Percentiles rank a stretch among this genome's conserved stretches.
Conservation (phyloP, 2,113 vertebrate species). For the Hoplias malabaricus region DNA sequence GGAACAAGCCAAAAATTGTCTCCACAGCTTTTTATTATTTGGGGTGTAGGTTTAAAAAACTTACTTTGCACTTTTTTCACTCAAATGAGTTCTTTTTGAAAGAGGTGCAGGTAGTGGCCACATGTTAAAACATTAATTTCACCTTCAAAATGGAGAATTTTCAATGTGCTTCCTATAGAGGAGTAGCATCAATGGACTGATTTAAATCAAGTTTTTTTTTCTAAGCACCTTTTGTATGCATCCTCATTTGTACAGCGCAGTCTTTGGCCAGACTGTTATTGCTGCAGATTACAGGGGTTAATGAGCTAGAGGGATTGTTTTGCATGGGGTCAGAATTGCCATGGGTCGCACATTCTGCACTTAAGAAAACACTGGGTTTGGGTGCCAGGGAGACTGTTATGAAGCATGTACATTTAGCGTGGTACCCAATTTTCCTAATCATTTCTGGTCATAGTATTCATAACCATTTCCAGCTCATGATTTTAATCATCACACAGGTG, state of each 20-base stretch:
- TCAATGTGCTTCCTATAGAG: slow-evolving; percentile 2
- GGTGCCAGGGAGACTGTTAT: neutral
- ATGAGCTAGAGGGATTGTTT: slow-evolving; percentile 11
- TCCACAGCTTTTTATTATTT: slow-evolving; percentile 8
- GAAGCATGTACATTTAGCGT: neutral
- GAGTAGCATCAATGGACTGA: slow-evolving; percentile 7
- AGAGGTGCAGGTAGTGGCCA: neutral
- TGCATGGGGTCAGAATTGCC: slow-evolving; percentile 40
- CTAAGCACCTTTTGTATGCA: slow-evolving; percentile 34
- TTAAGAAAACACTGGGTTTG: slow-evolving; percentile 21
- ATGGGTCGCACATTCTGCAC: slow-evolving; percentile 26
- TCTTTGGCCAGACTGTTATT: slow-evolving; percentile 7
- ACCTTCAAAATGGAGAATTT: neutral
- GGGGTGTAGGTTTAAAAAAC: slow-evolving; percentile 6
- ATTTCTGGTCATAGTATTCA: neutral
- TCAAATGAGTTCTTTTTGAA: neutral
- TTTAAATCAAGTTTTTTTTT: slow-evolving; percentile 7
- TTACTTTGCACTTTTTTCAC: slow-evolving; percentile 15
- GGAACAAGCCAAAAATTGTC: slow-evolving; percentile 23
- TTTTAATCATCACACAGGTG: neutral
- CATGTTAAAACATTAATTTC: neutral
- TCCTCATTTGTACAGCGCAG: slow-evolving; percentile 14
- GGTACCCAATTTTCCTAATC: too few species aligned
- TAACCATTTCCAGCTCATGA: neutral
- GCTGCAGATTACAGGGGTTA: slow-evolving; percentile 10